Evolutionary conservation across 2,797 vertebrate genomes (phyloP).

Genomic region (Chelon labrosus): DNA sequence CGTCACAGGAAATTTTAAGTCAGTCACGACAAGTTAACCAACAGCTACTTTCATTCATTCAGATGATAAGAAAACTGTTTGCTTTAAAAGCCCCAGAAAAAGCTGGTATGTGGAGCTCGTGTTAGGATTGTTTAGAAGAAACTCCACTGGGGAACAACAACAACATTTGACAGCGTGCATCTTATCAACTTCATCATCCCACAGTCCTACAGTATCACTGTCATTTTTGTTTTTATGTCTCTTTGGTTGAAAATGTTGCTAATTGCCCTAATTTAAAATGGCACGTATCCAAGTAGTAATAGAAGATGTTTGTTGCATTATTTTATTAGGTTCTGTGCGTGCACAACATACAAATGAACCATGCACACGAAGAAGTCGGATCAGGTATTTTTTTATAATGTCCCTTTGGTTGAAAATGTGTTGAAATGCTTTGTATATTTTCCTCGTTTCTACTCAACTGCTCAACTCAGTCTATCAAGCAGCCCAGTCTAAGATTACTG

Average conservation of each 20-base stretch:
- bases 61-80: too few species aligned
- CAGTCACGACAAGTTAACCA: background rate
- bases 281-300: too few species aligned
- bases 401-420: conserved; percentile 10
- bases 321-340: too few species aligned
- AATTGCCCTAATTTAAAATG: too few species aligned
- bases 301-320: too few species aligned
- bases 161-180: background rate
- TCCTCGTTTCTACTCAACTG: conserved; percentile 34
- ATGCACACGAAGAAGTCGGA: too few species aligned
- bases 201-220: background rate
- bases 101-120: too few species aligned
- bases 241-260: conserved; percentile 15
- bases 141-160: background rate
- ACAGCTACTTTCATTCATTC: background rate
- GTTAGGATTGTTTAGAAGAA: background rate
- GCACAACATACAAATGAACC: too few species aligned
- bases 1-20: background rate
- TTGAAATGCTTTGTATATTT: background rate
- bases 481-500: conserved; percentile 67
- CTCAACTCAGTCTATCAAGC: conserved; percentile 30
- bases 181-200: background rate
- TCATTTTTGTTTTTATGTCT: background rate
- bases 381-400: background rate
- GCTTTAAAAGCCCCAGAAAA: too few species aligned